These are phyloP conservation scores for Pocillopora grandis DNA, from an alignment of 92 coral and sea anemone species.

Conservation along the genomic window DNA sequence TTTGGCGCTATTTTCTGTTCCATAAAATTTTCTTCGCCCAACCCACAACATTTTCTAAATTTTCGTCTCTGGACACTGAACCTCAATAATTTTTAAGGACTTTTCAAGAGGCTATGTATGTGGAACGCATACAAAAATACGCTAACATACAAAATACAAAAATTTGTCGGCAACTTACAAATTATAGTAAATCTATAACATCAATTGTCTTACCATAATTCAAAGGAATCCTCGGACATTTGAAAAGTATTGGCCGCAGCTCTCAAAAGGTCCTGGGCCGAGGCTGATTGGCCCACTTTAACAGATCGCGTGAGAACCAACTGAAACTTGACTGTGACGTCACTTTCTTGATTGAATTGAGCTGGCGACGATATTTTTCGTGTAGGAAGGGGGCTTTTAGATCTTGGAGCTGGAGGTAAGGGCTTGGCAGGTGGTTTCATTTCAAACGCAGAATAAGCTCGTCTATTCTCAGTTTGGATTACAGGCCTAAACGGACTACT, in stretches of 20 bases:
- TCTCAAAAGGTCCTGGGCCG: slow-evolving; percentile 55
- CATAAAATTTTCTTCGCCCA: too few species aligned
- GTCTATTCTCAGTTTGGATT: not conserved
- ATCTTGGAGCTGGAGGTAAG: slow-evolving; percentile 75
- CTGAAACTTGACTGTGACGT: slow-evolving; percentile 68
- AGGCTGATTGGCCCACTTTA: slow-evolving; percentile 61
- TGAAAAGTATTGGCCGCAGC: slow-evolving; percentile 78
- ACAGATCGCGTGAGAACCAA: slow-evolving; percentile 77
- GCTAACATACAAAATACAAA: too few species aligned
- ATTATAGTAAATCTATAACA: not conserved
- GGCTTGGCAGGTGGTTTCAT: slow-evolving; percentile 80
- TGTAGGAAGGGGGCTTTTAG: slow-evolving; percentile 46
- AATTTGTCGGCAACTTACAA: not conserved
- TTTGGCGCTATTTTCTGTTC: too few species aligned
- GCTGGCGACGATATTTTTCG: slow-evolving; percentile 17
- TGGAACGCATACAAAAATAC: too few species aligned
- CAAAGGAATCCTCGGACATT: slow-evolving; percentile 60
- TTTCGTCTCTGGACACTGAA: too few species aligned
- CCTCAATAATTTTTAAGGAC: too few species aligned
- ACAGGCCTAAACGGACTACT: slow-evolving; percentile 31
- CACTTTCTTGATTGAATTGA: not conserved
- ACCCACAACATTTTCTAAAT: too few species aligned
- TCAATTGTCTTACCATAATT: slow-evolving; percentile 60
- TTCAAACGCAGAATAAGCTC: slow-evolving; percentile 40
- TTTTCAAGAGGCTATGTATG: too few species aligned